These are phyloP conservation scores for Scolopax mira DNA, from an alignment of 2,113 vertebrate genomes.

Conservation along the genomic window DNA sequence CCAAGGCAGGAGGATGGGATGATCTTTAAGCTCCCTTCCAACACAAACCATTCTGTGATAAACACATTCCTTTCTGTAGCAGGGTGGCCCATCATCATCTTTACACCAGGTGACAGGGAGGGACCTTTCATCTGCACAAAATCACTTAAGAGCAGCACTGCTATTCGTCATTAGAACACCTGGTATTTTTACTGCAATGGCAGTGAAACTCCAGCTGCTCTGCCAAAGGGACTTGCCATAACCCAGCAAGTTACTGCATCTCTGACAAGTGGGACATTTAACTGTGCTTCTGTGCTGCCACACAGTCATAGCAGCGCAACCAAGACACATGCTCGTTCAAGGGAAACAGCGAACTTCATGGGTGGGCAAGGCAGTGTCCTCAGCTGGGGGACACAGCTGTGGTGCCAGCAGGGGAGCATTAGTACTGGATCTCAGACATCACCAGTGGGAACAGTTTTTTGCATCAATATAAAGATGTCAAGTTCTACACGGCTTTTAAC, in stretches of 20 bases:
- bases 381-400: not conserved
- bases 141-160: not conserved
- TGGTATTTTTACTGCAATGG: not conserved
- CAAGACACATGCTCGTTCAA: accelerated
- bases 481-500: not conserved
- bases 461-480: not conserved
- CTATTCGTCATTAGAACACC: not conserved
- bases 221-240: not conserved
- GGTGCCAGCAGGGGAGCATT: not conserved
- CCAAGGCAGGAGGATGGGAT: too few species aligned
- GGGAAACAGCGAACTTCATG: not conserved
- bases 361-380: not conserved
- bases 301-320: not conserved
- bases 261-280: not conserved
- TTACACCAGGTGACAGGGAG: not conserved
- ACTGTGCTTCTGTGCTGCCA: not conserved
- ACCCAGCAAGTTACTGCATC: not conserved
- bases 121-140: not conserved
- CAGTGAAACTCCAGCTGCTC: not conserved
- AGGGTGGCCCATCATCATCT: not conserved
- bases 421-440: not conserved
- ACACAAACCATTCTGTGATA: not conserved
- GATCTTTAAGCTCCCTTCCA: too few species aligned
- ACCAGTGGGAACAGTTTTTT: not conserved
- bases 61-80: accelerated